A percentile compares a stretch with the other conserved stretches of the same genome.
Evolutionary conservation across 1,140 invertebrate species (phyloP).

Genomic region (Solenopsis fugax): DNA sequence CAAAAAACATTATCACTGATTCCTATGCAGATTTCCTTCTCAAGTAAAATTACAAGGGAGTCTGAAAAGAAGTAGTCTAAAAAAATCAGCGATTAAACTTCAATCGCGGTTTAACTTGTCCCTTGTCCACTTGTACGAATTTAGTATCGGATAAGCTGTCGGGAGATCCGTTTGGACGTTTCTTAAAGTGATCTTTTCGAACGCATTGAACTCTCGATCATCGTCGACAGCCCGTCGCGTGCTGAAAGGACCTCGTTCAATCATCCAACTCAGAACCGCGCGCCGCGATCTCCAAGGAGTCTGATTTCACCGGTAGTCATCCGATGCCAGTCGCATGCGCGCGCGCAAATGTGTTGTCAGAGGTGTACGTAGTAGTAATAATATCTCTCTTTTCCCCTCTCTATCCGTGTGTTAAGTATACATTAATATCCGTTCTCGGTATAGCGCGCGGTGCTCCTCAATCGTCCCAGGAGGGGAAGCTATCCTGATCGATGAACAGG

Average conservation of each 20-base stretch:
- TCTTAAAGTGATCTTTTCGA: neutral
- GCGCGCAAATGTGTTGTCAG: constrained; percentile 49
- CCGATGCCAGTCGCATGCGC: constrained; percentile 53
- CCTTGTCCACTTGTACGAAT: neutral
- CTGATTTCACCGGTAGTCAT: constrained; percentile 64
- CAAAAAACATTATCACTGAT: neutral
- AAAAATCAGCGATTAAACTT: neutral
- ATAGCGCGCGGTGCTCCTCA: constrained; percentile 70
- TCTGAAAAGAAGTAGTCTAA: too few relatives aligned
- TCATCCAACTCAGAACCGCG: neutral
- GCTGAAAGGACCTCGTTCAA: neutral
- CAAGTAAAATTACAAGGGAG: neutral
- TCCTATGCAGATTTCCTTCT: neutral
- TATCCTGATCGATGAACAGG: constrained; percentile 85
- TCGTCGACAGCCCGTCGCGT: neutral
- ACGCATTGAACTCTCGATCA: neutral
- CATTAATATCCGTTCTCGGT: constrained; percentile 54
- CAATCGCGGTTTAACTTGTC: neutral
- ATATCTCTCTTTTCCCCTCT: constrained; percentile 41
- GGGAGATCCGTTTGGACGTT: neutral
- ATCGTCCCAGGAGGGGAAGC: constrained; percentile 88
- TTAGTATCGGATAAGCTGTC: neutral
- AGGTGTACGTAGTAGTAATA: constrained; percentile 53
- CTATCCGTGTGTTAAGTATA: constrained; percentile 55
- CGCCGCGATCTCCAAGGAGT: constrained; percentile 66